Evolutionary conservation across 2,888 invertebrate genomes (phyloP), one percentile per base, ranked within the genome.

Genomic region (Allacma fusca): DNA sequence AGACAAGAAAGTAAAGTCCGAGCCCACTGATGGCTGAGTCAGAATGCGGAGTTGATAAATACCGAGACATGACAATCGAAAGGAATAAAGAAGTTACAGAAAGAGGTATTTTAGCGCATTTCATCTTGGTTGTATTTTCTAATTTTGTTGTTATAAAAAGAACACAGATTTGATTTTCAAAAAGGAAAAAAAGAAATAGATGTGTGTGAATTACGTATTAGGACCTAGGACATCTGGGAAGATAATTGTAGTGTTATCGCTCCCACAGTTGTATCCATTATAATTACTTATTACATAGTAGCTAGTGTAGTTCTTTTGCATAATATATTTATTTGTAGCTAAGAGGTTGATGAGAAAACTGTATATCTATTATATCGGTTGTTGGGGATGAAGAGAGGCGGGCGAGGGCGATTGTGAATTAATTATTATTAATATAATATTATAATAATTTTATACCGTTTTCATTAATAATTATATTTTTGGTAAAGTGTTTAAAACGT

Each of bases 61-160:
- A 34, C 34, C 5, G 34, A 34, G 34, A 34, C 34, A 34, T 34
- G 34, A 34, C 34, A 34, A 34, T 34, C 34, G 34, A 34, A 9
- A 34, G 34, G 34, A 34, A 34, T 34, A 34, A 34, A 34, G 34
- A 34, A 34, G 34, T 7, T 34, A 34, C 34, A 34, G 34, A 34
- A 9, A 34, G 34, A 50, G 50, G 26, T 19, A 65, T 65, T 65
- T 65, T 65, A 13, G 29, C 65, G 29, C 29, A 65, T 65, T 65
- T 65, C 28, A 65, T 65, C 29, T 65, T 65, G 65, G 29, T 65
- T 65, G 28, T 65, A 65, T 65, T 65, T 65, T 26, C 19, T 26
- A 28, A 28, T 65, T 65, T 65, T 26, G 65, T 65, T 65, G 29
- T 65, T 28, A 65, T 65, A 65, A 65, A 65, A 65, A 64, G 26